These are phyloP conservation scores for Pelecanus crispus DNA, from an alignment of 2,113 vertebrate genomes.

Conservation along the genomic window DNA sequence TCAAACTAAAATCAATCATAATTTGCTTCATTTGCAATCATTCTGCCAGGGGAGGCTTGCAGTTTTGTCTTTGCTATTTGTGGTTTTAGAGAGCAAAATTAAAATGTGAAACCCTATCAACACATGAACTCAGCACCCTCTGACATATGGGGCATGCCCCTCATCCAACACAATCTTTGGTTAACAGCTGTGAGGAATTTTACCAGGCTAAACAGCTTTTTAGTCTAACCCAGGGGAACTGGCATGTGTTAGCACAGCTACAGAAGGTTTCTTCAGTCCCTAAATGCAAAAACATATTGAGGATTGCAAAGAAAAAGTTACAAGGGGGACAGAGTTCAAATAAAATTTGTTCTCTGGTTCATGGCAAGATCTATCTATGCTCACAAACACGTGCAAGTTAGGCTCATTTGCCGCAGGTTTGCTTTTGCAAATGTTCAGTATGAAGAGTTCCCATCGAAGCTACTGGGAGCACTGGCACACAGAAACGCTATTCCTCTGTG, in stretches of 20 bases:
- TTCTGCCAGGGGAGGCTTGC: background rate
- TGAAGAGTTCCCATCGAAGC: background rate
- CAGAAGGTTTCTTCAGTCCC: constrained; percentile 51
- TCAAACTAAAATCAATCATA: background rate
- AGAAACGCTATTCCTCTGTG: rapidly evolving
- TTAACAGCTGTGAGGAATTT: constrained; percentile 60
- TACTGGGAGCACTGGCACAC: background rate
- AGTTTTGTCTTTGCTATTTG: background rate
- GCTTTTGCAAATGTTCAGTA: background rate
- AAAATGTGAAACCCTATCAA: constrained; percentile 45
- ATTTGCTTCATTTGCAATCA: background rate
- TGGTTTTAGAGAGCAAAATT: constrained; percentile 30
- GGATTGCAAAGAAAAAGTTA: constrained; percentile 47
- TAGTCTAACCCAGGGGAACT: constrained; percentile 31
- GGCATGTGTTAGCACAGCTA: constrained; percentile 51
- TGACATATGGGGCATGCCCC: constrained; percentile 52
- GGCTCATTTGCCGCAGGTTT: background rate
- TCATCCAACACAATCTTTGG: constrained; percentile 47
- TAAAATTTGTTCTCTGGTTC: constrained; percentile 32
- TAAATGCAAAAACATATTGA: constrained; percentile 68
- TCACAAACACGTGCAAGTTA: background rate
- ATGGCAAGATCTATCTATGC: background rate
- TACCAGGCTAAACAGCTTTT: constrained; percentile 58
- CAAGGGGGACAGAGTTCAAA: constrained; percentile 49
- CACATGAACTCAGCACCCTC: constrained; percentile 27